Base-by-base conservation (phyloP, 2,113 vertebrate species). In the Leiothrix lutea region DNA sequence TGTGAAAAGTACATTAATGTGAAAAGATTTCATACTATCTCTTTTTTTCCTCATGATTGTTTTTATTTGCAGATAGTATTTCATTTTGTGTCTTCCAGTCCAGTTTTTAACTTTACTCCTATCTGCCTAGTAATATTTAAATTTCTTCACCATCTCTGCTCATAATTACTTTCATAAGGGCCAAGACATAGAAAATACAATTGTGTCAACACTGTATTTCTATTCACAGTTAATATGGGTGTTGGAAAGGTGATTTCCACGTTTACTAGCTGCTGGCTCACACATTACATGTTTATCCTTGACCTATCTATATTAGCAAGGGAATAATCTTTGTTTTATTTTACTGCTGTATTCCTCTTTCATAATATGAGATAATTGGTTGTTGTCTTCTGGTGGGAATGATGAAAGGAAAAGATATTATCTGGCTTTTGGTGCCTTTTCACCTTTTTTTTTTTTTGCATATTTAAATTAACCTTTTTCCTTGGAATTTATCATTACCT, bases 381-480 rank as follows among this genome's bases (percentile, higher is more conserved):
- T 64, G 10, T 35, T 93, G 35, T 61, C 40, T 87, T 75, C 53
- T 38, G 48, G 14, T 45, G 26, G 8, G 8, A 74, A 87, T 3
- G 11, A 28, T 19, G 57, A 83, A 87, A 12, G 12, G 23, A 50
- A 35, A 92, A 86, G n/a, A 81, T 75, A 67, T 44, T 84, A 71
- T 36, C 16, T 84, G 20, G 4, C 45, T 73, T 94, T 91, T 93
- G 48, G 80, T 21, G 7, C 21, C 25, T 90, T 61, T 80, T 33
- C 12, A 26, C 31, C 19, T 19, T 73, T 81, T 45, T 22, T 73
- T 81, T 54, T 60, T 65, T 79, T 58, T 31, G 2, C 14, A n/a
- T 84, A 80, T 84, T 92, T 89, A 89, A 92, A 75, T 94, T 92
- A 75, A 74, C 20, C 12, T 89, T 95, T 92, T 87, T 36, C 66